Evolutionary conservation across 2,797 vertebrate species (phyloP).

Genomic region (Galaxias olidus): DNA sequence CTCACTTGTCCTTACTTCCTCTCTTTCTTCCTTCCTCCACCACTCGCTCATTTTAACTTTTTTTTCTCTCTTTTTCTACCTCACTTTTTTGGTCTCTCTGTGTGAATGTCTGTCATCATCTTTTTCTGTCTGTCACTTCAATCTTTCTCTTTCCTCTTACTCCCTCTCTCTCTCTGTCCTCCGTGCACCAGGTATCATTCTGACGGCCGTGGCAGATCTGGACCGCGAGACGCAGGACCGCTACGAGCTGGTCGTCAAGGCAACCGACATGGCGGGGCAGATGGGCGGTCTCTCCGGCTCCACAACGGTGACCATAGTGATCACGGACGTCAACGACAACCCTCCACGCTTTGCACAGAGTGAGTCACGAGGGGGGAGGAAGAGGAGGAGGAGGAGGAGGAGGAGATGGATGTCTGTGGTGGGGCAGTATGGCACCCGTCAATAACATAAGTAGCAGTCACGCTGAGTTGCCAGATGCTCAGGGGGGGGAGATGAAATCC

Average conservation of each 20-base stretch:
- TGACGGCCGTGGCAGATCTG: slow-evolving; percentile 93
- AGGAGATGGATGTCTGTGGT: neutral
- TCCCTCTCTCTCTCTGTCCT: slow-evolving; percentile 19
- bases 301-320: slow-evolving; percentile 96
- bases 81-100: slow-evolving; percentile 6
- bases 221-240: slow-evolving; percentile 96
- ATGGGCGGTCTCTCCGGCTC: slow-evolving; percentile 97
- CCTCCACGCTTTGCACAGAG: slow-evolving; percentile 96
- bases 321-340: slow-evolving; percentile 98
- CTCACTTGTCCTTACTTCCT: no score
- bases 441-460: neutral
- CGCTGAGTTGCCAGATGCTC: neutral
- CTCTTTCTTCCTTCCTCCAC: no score
- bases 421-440: neutral
- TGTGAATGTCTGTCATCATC: neutral
- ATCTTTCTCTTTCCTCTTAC: slow-evolving; percentile 18
- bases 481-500: no score
- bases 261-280: slow-evolving; percentile 98
- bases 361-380: slow-evolving; percentile 71
- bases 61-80: neutral
- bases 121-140: neutral
- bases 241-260: slow-evolving; percentile 96
- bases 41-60: no score
- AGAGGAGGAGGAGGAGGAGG: no score
- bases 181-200: slow-evolving; percentile 84